Evolutionary conservation across 2,888 invertebrate genomes (phyloP).

Genomic region (Homarus gammarus): DNA sequence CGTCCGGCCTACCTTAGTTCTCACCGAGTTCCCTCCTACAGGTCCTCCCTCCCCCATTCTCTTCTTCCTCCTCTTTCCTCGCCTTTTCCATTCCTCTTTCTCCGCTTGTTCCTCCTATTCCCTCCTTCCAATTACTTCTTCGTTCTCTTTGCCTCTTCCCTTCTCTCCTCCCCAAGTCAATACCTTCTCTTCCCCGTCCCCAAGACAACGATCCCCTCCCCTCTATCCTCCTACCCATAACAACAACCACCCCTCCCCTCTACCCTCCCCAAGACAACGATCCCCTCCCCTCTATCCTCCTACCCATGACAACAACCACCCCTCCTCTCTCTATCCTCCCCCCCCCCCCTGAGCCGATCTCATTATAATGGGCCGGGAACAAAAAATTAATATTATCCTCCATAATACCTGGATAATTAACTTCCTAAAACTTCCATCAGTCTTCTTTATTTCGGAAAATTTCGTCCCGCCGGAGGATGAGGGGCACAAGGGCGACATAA

Average conservation of each 20-base stretch:
- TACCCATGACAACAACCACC: neutral
- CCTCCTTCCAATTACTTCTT: neutral
- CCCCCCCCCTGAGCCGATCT: neutral
- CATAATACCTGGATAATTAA: slow-evolving; percentile 49
- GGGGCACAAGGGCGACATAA: neutral
- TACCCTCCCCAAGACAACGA: neutral
- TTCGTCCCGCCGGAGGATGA: neutral
- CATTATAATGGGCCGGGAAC: slow-evolving; percentile 7
- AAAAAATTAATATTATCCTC: slow-evolving; percentile 17
- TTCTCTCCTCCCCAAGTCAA: neutral
- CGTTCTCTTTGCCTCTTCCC: too few relatives aligned
- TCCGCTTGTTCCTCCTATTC: neutral
- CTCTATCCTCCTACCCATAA: neutral
- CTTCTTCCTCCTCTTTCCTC: neutral
- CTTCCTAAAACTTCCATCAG: slow-evolving; percentile 47
- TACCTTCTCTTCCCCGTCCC: neutral
- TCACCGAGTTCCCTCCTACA: too few relatives aligned
- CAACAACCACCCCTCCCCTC: neutral
- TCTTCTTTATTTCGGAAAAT: slow-evolving; percentile 44
- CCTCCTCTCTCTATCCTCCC: neutral
- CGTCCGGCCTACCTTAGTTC: neutral
- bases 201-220: too few relatives aligned
- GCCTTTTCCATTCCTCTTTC: neutral
- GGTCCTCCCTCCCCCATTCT: neutral
- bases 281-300: neutral